Evolutionary conservation across 2,888 invertebrate genomes (phyloP).

Genomic region (Timema podura): DNA sequence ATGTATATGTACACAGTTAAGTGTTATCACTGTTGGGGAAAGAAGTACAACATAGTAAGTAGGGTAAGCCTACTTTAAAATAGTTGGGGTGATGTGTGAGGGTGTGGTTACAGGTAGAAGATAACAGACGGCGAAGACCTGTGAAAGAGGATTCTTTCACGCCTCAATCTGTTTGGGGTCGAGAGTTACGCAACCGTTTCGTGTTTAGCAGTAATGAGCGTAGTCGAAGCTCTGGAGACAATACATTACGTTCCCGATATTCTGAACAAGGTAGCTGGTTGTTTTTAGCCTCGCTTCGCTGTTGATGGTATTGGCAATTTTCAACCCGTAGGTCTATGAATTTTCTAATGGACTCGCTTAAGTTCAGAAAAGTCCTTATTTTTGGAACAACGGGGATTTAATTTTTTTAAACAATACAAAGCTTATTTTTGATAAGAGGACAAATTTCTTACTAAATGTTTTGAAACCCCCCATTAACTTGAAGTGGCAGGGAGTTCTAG

Average conservation of each 20-base stretch:
- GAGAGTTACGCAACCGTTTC: conserved; percentile 28
- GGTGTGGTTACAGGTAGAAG: conserved; percentile 25
- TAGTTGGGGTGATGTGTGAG: neutral
- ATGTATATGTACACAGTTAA: neutral
- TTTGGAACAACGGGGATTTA: no score
- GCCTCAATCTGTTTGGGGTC: conserved; percentile 23
- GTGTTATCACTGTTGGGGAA: no score
- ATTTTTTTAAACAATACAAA: no score
- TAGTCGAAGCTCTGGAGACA: conserved; percentile 19
- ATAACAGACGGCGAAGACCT: conserved; percentile 16
- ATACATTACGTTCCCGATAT: conserved; percentile 22
- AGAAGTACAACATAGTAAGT: no score
- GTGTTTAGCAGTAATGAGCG: conserved; percentile 26
- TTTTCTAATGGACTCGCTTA: no score
- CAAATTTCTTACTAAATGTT: no score
- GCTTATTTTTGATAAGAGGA: no score
- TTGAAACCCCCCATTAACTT: no score
- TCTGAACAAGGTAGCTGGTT: conserved; percentile 23
- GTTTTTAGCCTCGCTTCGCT: neutral
- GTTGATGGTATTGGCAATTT: conserved; percentile 3
- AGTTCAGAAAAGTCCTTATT: no score
- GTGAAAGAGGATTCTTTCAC: conserved; percentile 20
- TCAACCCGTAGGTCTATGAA: neutral
- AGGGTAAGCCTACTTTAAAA: neutral
- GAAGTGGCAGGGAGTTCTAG: no score